Evolutionary conservation across 2,113 vertebrate genomes (phyloP), one percentile per base, ranked within the genome.

Genomic region (Ochotona princeps): DNA sequence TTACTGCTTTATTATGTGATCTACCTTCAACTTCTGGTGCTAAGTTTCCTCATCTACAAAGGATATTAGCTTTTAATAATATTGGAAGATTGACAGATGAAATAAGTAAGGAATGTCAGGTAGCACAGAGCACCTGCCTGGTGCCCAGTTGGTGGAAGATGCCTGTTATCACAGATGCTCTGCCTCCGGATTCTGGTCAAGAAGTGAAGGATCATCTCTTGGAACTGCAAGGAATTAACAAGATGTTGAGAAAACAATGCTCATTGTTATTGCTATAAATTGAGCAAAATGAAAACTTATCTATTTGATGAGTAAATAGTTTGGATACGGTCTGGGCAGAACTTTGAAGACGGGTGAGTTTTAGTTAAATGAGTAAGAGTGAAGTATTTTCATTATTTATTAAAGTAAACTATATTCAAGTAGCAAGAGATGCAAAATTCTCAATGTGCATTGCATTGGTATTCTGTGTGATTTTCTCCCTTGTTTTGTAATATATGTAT

Each of bases 231-330:
- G 66, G 51, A 87, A 60, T 92, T 92, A 79, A 73, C 70, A 83
- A 89, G 92, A 92, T n/a, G 7, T 17, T 73, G 7, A 94, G 70
- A 91, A 92, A 76, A 72, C 35, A 54, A 26, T 92, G 69, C 35
- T 74, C 65, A 54, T 89, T 60, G 44, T 73, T 30, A 44, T 32
- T 35, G 28, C 75, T 83, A 86, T n/a, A 75, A 82, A 54, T 44
- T 17, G 2, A 92, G 44, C n/a, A 74, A 60, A 76, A 83, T 13
- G 32, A 85, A 83, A 75, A 17, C 61, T 79, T 90, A 75, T 57
- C 89, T 67, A 93, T 89, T 87, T 94, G 80, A 84, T 44, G 89
- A 67, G 93, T 54, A 91, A 83, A 63, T 65, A 92, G 69, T 93
- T 93, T 93, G 47, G 54, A 49, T 85, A 88, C 89, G 70, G 20